Base-by-base conservation (phyloP, 1,140 invertebrate genomes). In the Musca vetustissima region DNA sequence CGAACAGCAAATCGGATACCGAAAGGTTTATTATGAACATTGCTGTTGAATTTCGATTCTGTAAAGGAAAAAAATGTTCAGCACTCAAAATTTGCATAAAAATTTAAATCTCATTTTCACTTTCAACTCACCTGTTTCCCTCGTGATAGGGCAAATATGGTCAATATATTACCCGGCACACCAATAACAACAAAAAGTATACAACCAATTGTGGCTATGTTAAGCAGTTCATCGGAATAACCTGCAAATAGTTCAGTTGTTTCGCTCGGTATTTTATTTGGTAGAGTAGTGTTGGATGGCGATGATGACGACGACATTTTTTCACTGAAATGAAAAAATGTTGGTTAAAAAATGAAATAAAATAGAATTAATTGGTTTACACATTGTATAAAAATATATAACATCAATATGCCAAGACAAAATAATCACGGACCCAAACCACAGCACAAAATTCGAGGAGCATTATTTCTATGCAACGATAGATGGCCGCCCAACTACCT, bases 21-120 rank as follows among this genome's bases (percentile, higher is more conserved):
- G 90, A 91, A 0, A 94, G 83, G 78, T 92, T 93, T 77, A 93
- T 92, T 59, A 94, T 93, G 82, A 93, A 93, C 28, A 92, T 88
- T 1, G 92, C 90, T 0, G 92, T 94, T 0, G 92, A 92, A 75
- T 93, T 94, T 36, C 89, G 89, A 1, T 92, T 87, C 90, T 93
- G 85, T 19, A 76, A 71, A 66, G 71, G 70, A 73, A 69, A 70
- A 70, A 50, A 70, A 36, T 28, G n/a, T n/a, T 59, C 49, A 15
- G 52, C 11, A 43, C 9, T 17, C 25, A 25, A 17, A n/a, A 24
- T 8, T n/a, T n/a, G n/a, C n/a, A n/a, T n/a, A n/a, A n/a, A n/a
- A 66, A 28, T 50, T 28, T 28, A 17, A 28, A 6, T 22, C 1
- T 50, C 2, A 21, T 48, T 52, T 21, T 13, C 2, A 25, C 17